A percentile compares a stretch with the other conserved stretches of the same genome.
These are phyloP conservation scores for Agriopis leucophaearia DNA, from an alignment of 2,888 invertebrate species.

Conservation along the genomic window DNA sequence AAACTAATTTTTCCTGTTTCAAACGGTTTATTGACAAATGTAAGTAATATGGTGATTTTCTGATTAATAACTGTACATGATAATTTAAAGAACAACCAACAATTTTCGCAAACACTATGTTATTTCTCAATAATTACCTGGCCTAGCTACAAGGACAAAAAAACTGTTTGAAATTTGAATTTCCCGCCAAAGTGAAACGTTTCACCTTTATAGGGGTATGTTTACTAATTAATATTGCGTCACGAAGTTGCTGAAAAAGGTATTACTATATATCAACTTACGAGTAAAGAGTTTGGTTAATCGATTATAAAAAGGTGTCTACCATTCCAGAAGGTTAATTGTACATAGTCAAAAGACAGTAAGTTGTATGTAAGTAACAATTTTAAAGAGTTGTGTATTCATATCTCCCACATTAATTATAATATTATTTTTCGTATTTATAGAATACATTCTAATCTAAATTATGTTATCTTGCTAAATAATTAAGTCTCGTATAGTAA, in stretches of 20 bases:
- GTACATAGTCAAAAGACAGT: conserved; percentile 35
- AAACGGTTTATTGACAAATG: no score
- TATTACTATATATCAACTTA: neutral
- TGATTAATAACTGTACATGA: no score
- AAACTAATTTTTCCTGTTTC: no score
- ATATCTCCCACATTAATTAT: neutral
- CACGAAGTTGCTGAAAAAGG: neutral
- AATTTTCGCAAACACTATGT: no score
- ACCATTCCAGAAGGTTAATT: conserved; percentile 36
- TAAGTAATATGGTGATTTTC: no score
- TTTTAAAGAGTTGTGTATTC: neutral
- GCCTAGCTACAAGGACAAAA: no score
- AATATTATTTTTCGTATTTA: conserved; percentile 2
- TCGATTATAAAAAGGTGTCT: conserved; percentile 1
- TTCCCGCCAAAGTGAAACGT: no score
- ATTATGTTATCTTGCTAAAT: conserved; percentile 8
- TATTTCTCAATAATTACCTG: no score
- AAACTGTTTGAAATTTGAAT: no score
- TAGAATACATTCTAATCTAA: conserved; percentile 1
- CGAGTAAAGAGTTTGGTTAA: neutral
- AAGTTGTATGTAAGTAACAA: conserved; percentile 1
- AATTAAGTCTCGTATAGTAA: conserved; percentile 10
- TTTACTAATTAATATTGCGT: neutral
- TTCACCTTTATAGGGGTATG: no score
- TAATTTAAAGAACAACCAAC: no score